Evolutionary conservation across 2,797 vertebrate genomes (phyloP), one percentile per base, ranked within the genome.

Genomic region (Pseudochirops corinnae): DNA sequence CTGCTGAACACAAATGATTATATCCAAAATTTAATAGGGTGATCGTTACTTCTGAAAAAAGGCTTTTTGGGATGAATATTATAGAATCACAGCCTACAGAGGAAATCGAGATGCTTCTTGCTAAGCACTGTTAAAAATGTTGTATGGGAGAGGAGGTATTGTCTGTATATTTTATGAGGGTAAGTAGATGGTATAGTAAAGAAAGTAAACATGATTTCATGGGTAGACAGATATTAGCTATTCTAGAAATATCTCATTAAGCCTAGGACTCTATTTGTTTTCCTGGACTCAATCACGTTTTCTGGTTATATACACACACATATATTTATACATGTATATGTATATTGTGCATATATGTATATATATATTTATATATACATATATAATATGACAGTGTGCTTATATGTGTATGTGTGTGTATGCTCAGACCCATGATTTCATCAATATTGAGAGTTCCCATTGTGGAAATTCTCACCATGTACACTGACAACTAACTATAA

Each of bases 11-110:
- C 92, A 93, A 93, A 95, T 93, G 96, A 97, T 33, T 95, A 94
- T 56, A 31, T 82, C 91, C 94, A 94, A 91, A 91, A 18, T 92
- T 96, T 95, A 95, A 97, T 90, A 96, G 92, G 93, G 53, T 74
- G 92, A 95, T 96, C 93, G 93, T 97, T 95, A 96, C 93, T 96
- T 97, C 93, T 96, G 96, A 94, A 97, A 95, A 56, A 74, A 95
- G 91, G 53, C 82, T 97, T 97, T 97, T 95, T 92, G 95, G 93
- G 74, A 96, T 96, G 55, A 94, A 50, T 55, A 93, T 58, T 91
- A n/a, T 97, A 92, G 91, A 94, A 50, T 92, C 94, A 93, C 56
- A 57, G 93, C 90, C 90, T 93, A 31, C 10, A 56, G 82, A 96
- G 56, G 94, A 96, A 95, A 96, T 12, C 33, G 91, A 96, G 93